A percentile compares a stretch with the other conserved stretches of the same genome.
These are phyloP conservation scores for Apis mellifera DNA, from an alignment of 1,140 invertebrate species.

Conservation along the genomic window Amel_HAv3.1 CM009937.2:12494501-12495000, in stretches of 20 bases:
- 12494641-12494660: conserved; percentile 75
- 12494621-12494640: conserved; percentile 71
- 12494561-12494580: conserved; percentile 73
- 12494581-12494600: conserved; percentile 80
- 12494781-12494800: conserved; percentile 79
- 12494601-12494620: conserved; percentile 78
- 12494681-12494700: conserved; percentile 76
- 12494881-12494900: conserved; percentile 64
- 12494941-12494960: conserved; percentile 56
- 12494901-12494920: conserved; percentile 29
- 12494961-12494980: conserved; percentile 59
- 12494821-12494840: conserved; percentile 70
- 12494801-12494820: conserved; percentile 78
- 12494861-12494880: conserved; percentile 80
- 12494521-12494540: conserved; percentile 77
- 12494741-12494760: conserved; percentile 41
- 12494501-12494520: conserved; percentile 79
- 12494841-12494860: conserved; percentile 80
- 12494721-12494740: conserved; percentile 73
- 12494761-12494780: conserved; percentile 39
- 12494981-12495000: conserved; percentile 59
- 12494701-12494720: conserved; percentile 77
- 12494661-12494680: conserved; percentile 73
- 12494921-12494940: conserved; percentile 68
- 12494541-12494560: conserved; percentile 78